Conservation (phyloP, 2,113 vertebrate species). For the Apistogramma diplotaenia region DNA sequence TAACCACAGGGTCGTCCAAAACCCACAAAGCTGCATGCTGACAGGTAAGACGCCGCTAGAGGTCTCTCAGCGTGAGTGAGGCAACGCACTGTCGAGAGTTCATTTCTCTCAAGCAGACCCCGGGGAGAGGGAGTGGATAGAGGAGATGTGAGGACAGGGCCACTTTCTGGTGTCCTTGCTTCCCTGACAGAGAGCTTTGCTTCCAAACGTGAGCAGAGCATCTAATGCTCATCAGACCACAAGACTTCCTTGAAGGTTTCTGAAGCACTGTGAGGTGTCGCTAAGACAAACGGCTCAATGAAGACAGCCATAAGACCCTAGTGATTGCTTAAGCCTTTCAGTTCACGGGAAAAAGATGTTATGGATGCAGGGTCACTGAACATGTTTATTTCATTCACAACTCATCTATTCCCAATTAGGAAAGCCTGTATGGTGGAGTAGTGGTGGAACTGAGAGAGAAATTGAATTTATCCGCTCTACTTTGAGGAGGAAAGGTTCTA, state of each 20-base stretch:
- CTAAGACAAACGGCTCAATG: slow-evolving; percentile 7
- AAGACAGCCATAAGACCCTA: slow-evolving; percentile 2
- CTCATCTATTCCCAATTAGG: not conserved
- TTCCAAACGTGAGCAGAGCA: slow-evolving; percentile 24
- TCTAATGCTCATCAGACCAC: slow-evolving; percentile 11
- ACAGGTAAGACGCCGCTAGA: slow-evolving; percentile 1
- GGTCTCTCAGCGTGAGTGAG: not conserved
- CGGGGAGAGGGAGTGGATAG: slow-evolving; percentile 8
- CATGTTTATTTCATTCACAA: slow-evolving; percentile 5
- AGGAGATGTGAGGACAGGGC: slow-evolving; percentile 22
- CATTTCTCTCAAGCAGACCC: slow-evolving; percentile 12
- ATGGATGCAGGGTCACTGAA: not conserved
- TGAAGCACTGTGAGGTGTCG: not conserved
- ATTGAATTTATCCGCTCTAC: slow-evolving; percentile 1
- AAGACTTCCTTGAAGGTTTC: not conserved
- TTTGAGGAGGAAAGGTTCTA: slow-evolving; percentile 28
- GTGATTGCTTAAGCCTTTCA: slow-evolving; percentile 10
- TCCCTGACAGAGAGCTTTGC: not conserved
- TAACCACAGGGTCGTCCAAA: not conserved
- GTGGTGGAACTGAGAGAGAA: not conserved
- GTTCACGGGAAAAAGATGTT: not conserved
- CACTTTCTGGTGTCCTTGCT: slow-evolving; percentile 19
- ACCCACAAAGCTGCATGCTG: not conserved
- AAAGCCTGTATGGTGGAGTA: not conserved
- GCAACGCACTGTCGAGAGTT: slow-evolving; percentile 4